Percentiles rank a stretch among this genome's conserved stretches.
phyloP scores from a whole-genome alignment of 1,140 invertebrate species.

The Nixonia krombeini region DNA sequence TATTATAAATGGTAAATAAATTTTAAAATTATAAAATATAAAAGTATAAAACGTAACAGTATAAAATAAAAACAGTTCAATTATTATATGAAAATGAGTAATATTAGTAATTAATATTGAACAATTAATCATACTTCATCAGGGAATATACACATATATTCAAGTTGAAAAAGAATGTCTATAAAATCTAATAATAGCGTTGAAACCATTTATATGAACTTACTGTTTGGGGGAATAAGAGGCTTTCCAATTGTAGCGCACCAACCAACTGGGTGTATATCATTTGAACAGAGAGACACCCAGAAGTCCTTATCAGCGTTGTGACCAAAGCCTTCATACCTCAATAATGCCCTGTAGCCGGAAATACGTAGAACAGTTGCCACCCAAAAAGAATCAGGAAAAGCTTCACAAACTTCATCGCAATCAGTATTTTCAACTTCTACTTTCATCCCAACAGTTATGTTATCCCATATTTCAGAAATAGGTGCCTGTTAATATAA shows the following conservation, averaged over 20 bases:
- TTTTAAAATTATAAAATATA: too few species aligned
- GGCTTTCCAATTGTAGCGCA: constrained; percentile 95
- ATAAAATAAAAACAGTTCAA: too few species aligned
- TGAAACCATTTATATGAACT: constrained; percentile 41
- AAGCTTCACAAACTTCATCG: constrained; percentile 82
- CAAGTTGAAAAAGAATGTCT: too few species aligned
- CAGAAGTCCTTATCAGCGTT: constrained; percentile 94
- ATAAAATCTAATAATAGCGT: too few species aligned
- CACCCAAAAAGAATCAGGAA: constrained; percentile 93
- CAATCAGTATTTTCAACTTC: constrained; percentile 94
- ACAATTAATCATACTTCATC: too few species aligned
- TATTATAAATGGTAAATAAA: too few species aligned
- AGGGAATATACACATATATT: too few species aligned
- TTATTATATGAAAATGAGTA: too few species aligned
- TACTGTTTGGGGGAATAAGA: constrained; percentile 91
- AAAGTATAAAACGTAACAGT: too few species aligned
- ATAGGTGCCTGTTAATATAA: constrained; percentile 80
- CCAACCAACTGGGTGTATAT: constrained; percentile 97
- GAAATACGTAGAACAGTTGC: constrained; percentile 92
- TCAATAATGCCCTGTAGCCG: constrained; percentile 92
- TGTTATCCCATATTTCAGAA: constrained; percentile 93
- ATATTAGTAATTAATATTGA: too few species aligned
- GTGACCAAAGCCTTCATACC: constrained; percentile 94
- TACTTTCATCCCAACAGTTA: constrained; percentile 94
- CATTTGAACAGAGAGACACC: constrained; percentile 93